Base-by-base conservation (phyloP, 2,113 vertebrate species). In the Syngnathus scovelli region DNA sequence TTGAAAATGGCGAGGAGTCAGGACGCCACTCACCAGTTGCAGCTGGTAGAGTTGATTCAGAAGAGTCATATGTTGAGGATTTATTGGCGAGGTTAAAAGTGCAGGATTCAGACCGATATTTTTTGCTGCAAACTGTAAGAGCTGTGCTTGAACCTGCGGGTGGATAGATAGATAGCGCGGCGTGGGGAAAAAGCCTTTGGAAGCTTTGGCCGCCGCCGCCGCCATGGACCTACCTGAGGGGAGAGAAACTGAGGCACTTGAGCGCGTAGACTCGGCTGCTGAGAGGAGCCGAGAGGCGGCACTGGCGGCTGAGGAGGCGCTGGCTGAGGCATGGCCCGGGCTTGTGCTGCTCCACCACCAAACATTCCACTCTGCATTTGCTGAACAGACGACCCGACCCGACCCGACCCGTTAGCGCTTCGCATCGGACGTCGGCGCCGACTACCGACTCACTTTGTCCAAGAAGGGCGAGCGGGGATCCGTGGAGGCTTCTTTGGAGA, bases 111-210 rank as follows among this genome's bases (percentile, higher is more conserved):
- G 95, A 95, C 97, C 97, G 95, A 98, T 98, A 93, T 98, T 98
- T 98, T 99, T 98, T 96, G 96, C 96, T 94, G 96, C 96, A 95
- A 99, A 99, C 94, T 99, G 96, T 93, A 99, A 96, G 95, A 99
- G 96, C 94, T 99, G 96, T 98, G 96, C 96, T 99, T 99, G 96
- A 95, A 99, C 96, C 96, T 99, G 79, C 41, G 19, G 54, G 19
- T 1, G 62, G n/a, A 23, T 23, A 1, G 75, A 63, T 19, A 61
- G 27, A 33, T 3, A 27, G 27, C 27, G 3, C 27, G 27, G 27
- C 3, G 27, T 33, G 27, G 27, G 27, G 27, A 33, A 33, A 33
- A 33, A 3, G 27, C 27, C 27, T 33, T 33, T 33, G 27, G 3
- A 33, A 33, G 27, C 27, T 33, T 33, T 3, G 27, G 27, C 3